Evolutionary conservation across 2,113 vertebrate species (phyloP), one percentile per base, ranked within the genome.

Genomic region (Athene noctua): DNA sequence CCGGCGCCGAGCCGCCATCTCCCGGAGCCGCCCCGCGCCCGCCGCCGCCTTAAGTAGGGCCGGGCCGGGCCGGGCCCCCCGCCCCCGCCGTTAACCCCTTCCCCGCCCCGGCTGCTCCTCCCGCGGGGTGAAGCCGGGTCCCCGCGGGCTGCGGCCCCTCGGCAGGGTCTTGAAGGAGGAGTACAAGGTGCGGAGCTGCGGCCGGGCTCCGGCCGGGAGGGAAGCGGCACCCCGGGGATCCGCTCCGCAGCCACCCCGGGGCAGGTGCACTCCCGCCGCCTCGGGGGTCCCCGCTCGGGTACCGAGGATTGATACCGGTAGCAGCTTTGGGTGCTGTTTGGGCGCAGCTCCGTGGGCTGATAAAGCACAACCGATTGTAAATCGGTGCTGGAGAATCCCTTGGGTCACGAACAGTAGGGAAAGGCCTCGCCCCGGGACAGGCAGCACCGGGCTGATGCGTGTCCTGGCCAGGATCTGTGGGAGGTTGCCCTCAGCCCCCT

Each of bases 41-140:
- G 75, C 93, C 81, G 2, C 88, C 46, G 81, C 88, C 49, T 92
- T 92, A 96, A 96, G 52, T 94, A 93, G 88, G 42, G 85, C 26
- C 85, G 93, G 87, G 90, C 13, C 34, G 91, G 61, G 79, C 81
- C 51, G 81, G 63, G 77, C 71, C 90, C 94, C 66, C 90, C 94
- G 92, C 84, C 92, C 67, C 84, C 30, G 36, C n/a, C 54, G 16
- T 93, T 92, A 89, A 87, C 93, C 73, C 93, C 9, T 92, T 87
- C 91, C 49, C 83, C 15, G 21, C 30, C 51, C n/a, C 38, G 30
- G 78, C 10, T 10, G 68, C 49, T 54, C 14, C 47, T 46, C 10
- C 25, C 12, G 47, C 29, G 42, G 44, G 44, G 44, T 17, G 10
- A 13, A 34, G 27, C 8, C 68, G 4, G 32, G 27, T 32, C 2